A percentile compares a stretch with the other conserved stretches of the same genome.
These are phyloP conservation scores for Calephelis nemesis DNA, from an alignment of 1,140 invertebrate species.

Conservation along the genomic window DNA sequence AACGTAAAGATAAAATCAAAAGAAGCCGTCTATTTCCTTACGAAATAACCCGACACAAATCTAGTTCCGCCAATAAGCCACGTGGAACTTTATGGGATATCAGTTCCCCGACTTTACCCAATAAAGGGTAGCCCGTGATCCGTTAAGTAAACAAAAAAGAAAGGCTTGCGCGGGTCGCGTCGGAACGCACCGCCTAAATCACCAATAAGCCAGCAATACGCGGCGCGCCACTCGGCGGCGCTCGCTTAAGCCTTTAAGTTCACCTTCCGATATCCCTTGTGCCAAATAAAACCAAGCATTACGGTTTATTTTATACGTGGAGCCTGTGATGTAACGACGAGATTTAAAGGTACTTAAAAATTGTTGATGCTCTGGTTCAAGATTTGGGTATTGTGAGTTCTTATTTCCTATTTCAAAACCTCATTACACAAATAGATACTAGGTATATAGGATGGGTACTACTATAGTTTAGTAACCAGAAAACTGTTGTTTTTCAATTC, in stretches of 20 bases:
- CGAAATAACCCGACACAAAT: slow-evolving; percentile 54
- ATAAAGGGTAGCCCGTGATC: slow-evolving; percentile 75
- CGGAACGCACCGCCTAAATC: slow-evolving; percentile 72
- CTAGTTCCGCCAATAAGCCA: slow-evolving; percentile 33
- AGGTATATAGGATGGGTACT: too few species aligned
- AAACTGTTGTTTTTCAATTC: too few species aligned
- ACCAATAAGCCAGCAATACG: slow-evolving; percentile 67
- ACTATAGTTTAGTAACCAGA: too few species aligned
- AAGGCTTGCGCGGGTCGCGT: slow-evolving; percentile 46
- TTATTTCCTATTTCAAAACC: too few species aligned
- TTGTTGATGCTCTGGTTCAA: too few species aligned
- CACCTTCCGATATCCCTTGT: slow-evolving; percentile 50
- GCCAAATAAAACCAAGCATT: slow-evolving; percentile 12
- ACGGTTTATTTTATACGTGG: slow-evolving; percentile 16
- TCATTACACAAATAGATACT: too few species aligned
- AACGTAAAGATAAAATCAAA: background rate
- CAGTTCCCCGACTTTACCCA: slow-evolving; percentile 70
- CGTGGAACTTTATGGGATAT: slow-evolving; percentile 63
- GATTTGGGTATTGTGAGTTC: too few species aligned
- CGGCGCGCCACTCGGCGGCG: slow-evolving; percentile 41
- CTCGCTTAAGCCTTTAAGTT: slow-evolving; percentile 63
- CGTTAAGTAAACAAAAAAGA: slow-evolving; percentile 75
- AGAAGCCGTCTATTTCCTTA: slow-evolving; percentile 23
- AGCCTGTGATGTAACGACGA: background rate
- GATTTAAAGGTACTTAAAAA: background rate